Base-by-base conservation (phyloP, 92 coral and sea anemone genomes). In the Scolanthus callimorphus region DNA sequence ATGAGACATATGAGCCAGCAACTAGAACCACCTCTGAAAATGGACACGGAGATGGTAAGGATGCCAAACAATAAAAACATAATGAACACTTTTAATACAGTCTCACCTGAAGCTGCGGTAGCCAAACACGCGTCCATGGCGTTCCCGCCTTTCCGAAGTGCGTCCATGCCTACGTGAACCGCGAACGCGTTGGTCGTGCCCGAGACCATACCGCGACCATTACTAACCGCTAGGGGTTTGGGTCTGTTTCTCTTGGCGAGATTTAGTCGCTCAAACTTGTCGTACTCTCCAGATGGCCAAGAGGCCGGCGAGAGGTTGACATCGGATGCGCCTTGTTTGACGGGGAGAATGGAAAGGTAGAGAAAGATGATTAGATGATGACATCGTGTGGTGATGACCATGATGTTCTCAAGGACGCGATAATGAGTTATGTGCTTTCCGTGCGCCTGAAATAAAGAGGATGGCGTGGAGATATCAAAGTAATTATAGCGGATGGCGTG, bases 61-160 rank as follows among this genome's bases (percentile, higher is more conserved):
- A 23, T 19, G 31, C 4, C 25, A 17, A 38, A n/a, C n/a, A n/a
- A n/a, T n/a, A n/a, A 11, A 4, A 53, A n/a, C n/a, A n/a, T n/a
- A n/a, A n/a, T n/a, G n/a, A n/a, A n/a, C n/a, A n/a, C n/a, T n/a
- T n/a, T n/a, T n/a, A n/a, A n/a, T n/a, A 34, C 15, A 6, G 2
- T 21, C 30, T 65, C 25, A 85, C 91, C 91, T 67, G 91, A 24
- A 57, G 80, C 65, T 0, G 92, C 92, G 2, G 92, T 85, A 20
- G 92, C 76, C 25, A 85, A 50, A 56, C 92, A 85, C 3, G 92
- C 92, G 52, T 85, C 92, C 87, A 85, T 85, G 1, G 87, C 92
- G 30, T 74, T 85, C 15, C 92, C 92, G 31, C 87, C 92, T 48
- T 85, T 70, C 15, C 79, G 39, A 20, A 85, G 59, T 13, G 92